Evolutionary conservation across 2,888 invertebrate species (phyloP).

Genomic region (Mythimna loreyi): DNA sequence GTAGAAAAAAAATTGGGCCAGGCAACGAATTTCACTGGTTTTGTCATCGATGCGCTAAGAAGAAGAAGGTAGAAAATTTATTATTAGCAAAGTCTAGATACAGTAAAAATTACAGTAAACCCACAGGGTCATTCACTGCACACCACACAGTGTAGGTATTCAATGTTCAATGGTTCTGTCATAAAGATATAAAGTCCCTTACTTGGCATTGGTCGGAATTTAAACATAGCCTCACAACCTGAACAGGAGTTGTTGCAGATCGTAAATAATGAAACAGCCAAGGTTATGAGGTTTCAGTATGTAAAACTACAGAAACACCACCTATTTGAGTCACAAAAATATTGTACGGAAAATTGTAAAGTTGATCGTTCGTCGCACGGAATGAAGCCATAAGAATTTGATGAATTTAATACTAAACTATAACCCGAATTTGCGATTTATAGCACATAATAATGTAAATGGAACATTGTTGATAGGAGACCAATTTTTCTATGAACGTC

Average conservation of each 20-base stretch:
- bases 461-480: conserved; percentile 63
- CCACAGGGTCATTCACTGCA: neutral
- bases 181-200: conserved; percentile 25
- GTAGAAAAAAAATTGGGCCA: too few species aligned
- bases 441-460: conserved; percentile 67
- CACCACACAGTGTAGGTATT: conserved; percentile 5
- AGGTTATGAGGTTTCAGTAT: conserved; percentile 35
- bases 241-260: conserved; percentile 30
- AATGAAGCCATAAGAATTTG: conserved; percentile 69
- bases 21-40: too few species aligned
- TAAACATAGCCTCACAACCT: conserved; percentile 26
- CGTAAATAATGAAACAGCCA: conserved; percentile 42
- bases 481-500: conserved; percentile 67
- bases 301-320: conserved; percentile 45
- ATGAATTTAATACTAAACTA: conserved; percentile 64
- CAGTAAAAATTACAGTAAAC: neutral
- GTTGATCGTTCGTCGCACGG: conserved; percentile 64
- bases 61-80: neutral
- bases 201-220: conserved; percentile 19
- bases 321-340: conserved; percentile 54
- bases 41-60: too few species aligned
- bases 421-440: conserved; percentile 67
- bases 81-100: neutral
- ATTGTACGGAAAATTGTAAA: conserved; percentile 54
- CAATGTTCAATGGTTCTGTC: neutral